Evolutionary conservation across 30 jellyfish, hydroid and myxozoan genomes (phyloP).

Genomic region (Turritopsis rubra): DNA sequence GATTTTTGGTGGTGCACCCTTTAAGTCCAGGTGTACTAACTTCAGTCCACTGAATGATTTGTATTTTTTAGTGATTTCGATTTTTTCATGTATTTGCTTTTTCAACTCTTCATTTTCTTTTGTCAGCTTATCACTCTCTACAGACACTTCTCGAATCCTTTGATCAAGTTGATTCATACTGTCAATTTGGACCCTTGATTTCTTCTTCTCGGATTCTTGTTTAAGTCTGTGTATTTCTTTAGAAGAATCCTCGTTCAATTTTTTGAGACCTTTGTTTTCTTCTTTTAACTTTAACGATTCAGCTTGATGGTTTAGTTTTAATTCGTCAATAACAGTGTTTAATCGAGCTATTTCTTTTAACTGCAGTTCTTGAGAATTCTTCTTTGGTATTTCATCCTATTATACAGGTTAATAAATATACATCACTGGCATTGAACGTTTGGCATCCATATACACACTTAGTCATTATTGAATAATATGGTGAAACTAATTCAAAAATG

Average conservation of each 20-base stretch:
- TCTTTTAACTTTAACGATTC: background rate
- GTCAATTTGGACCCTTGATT: background rate
- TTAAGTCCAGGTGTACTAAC: constrained; percentile 70
- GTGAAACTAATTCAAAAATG: too few species aligned
- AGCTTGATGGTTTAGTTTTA: background rate
- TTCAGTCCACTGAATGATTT: constrained; percentile 59
- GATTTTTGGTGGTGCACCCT: constrained; percentile 88
- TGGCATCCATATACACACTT: too few species aligned
- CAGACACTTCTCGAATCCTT: constrained; percentile 11
- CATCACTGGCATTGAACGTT: background rate
- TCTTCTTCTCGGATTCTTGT: background rate
- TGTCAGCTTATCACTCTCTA: background rate
- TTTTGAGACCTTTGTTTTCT: background rate
- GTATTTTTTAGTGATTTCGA: background rate
- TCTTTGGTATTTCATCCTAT: background rate
- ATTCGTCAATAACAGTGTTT: background rate
- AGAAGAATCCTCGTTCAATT: background rate
- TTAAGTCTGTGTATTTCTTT: background rate
- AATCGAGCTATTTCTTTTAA: background rate
- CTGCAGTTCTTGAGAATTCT: background rate
- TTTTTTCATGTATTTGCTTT: background rate
- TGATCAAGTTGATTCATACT: constrained; percentile 13
- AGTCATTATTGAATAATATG: too few species aligned
- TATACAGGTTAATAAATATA: too few species aligned
- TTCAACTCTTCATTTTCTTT: constrained; percentile 9